These are phyloP conservation scores for Acipenser oxyrinchus DNA, from an alignment of 2,797 vertebrate species.

Conservation along the genomic window DNA sequence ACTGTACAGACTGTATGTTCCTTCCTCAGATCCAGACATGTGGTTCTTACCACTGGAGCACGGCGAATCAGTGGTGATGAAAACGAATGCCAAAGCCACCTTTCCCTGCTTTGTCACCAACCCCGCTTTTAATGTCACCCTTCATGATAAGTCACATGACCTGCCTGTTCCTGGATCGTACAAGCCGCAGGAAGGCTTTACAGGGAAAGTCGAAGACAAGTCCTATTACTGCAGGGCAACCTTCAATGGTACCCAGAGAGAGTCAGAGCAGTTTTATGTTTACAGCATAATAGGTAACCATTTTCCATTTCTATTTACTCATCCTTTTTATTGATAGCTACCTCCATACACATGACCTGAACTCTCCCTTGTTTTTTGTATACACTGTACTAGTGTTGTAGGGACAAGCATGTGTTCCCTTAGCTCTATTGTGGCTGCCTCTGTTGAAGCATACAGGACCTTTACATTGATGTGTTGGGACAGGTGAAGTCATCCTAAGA, in stretches of 20 bases:
- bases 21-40: slow-evolving; percentile 61
- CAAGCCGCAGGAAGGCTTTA: slow-evolving; percentile 72
- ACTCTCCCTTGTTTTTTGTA: too few species aligned
- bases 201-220: slow-evolving; percentile 72
- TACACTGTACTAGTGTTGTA: too few species aligned
- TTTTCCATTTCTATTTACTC: not conserved
- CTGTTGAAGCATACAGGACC: slow-evolving; percentile 11
- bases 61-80: slow-evolving; percentile 70
- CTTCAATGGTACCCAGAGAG: slow-evolving; percentile 63
- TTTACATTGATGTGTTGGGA: not conserved
- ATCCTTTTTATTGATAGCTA: too few species aligned
- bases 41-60: slow-evolving; percentile 70
- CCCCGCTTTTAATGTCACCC: slow-evolving; percentile 70
- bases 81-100: slow-evolving; percentile 57
- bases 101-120: slow-evolving; percentile 87
- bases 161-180: slow-evolving; percentile 57
- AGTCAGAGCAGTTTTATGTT: slow-evolving; percentile 69
- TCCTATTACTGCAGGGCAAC: slow-evolving; percentile 76
- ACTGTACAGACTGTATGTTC: not conserved
- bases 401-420: too few species aligned
- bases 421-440: too few species aligned
- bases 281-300: slow-evolving; percentile 72
- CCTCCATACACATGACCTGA: too few species aligned
- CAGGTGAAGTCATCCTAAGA: not conserved
- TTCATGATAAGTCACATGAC: slow-evolving; percentile 68